phyloP scores from a whole-genome alignment of 2,797 vertebrate species.

The Selene dorsalis region DNA sequence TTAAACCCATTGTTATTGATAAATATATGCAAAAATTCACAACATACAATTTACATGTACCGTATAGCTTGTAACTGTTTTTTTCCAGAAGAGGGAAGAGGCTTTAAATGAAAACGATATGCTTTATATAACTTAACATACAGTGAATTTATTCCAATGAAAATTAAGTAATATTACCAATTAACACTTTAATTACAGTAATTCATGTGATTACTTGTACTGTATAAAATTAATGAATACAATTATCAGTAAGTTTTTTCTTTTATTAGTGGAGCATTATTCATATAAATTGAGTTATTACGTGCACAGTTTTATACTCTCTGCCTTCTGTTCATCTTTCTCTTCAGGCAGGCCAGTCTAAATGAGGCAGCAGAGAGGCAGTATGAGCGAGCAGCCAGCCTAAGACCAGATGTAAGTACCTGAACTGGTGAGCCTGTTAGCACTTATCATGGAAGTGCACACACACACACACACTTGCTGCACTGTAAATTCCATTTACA shows the following conservation, averaged over 20 bases:
- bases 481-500: slow-evolving; percentile 61
- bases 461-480: slow-evolving; percentile 36
- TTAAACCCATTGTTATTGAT: not conserved
- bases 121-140: not conserved
- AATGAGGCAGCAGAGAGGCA: slow-evolving; percentile 95
- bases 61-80: too few species aligned
- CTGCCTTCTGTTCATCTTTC: slow-evolving; percentile 18
- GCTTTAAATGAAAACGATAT: not conserved
- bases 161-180: not conserved
- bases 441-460: slow-evolving; percentile 43
- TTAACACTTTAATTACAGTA: not conserved
- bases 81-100: not conserved
- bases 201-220: slow-evolving; percentile 4
- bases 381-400: slow-evolving; percentile 90
- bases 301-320: slow-evolving; percentile 14
- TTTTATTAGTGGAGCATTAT: not conserved
- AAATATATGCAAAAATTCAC: not conserved
- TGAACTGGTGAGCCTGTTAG: slow-evolving; percentile 45
- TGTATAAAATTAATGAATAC: slow-evolving; percentile 7
- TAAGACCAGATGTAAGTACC: slow-evolving; percentile 94
- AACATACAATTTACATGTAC: not conserved
- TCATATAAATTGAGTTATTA: slow-evolving; percentile 4
- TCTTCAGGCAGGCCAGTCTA: slow-evolving; percentile 92
- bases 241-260: not conserved
- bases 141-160: not conserved